Conservation (phyloP, 2,113 vertebrate species). For the Elephantulus edwardii region DNA sequence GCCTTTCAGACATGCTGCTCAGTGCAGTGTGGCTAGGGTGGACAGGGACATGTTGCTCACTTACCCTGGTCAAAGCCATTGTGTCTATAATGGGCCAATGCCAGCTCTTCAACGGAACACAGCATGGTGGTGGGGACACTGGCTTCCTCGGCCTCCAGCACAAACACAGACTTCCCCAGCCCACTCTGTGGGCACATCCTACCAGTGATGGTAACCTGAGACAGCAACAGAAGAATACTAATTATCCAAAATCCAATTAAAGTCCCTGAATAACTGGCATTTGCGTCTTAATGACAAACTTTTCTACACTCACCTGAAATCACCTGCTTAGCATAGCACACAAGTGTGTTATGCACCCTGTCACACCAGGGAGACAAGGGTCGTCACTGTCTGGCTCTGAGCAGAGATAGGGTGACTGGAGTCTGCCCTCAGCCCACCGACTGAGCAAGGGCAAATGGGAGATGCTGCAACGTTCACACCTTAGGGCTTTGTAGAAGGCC, state of each 20-base stretch:
- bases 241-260: not conserved
- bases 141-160: slow-evolving; percentile 82
- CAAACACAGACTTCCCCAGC: slow-evolving; percentile 92
- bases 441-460: accelerated
- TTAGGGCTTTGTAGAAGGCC: not conserved
- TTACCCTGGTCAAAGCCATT: slow-evolving; percentile 95
- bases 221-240: not conserved
- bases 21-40: accelerated
- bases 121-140: slow-evolving; percentile 83
- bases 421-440: not conserved
- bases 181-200: slow-evolving; percentile 93
- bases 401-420: not conserved
- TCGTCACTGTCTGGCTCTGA: accelerated
- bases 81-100: slow-evolving; percentile 88
- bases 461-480: not conserved
- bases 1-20: not conserved
- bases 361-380: accelerated
- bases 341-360: not conserved
- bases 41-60: accelerated
- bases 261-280: not conserved
- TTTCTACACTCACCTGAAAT: not conserved
- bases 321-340: accelerated
- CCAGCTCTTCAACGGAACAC: slow-evolving; percentile 96
- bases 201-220: slow-evolving; percentile 94
- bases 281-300: accelerated